A percentile compares a stretch with the other conserved stretches of the same genome.
Conservation (phyloP, 2,113 vertebrate species). For the Myrmecobius fasciatus region DNA sequence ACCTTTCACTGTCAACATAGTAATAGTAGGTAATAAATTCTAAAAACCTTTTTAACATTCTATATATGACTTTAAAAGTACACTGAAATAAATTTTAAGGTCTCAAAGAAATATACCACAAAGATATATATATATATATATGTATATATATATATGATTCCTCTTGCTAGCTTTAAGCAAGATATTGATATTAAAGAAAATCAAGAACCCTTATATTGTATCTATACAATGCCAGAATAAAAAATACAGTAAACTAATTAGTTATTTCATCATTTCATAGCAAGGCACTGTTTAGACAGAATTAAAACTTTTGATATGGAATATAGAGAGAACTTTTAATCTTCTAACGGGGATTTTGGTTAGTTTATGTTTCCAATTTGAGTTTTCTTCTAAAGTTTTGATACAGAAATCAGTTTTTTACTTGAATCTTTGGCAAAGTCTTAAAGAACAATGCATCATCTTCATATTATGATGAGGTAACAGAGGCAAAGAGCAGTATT, state of each 20-base stretch:
- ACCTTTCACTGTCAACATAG: conserved; percentile 1
- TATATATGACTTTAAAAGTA: not conserved
- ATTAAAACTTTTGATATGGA: not conserved
- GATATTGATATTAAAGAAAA: not conserved
- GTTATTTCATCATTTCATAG: not conserved
- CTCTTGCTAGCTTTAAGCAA: not conserved
- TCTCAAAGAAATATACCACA: not conserved
- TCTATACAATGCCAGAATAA: not conserved
- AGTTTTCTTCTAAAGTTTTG: not conserved
- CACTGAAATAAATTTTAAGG: not conserved
- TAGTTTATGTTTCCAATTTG: not conserved
- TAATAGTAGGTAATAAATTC: conserved; percentile 14
- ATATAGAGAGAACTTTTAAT: not conserved
- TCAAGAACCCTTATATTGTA: not conserved
- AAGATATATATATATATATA: too few relatives aligned
- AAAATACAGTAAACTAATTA: not conserved
- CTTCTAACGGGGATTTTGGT: not conserved
- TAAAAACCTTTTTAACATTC: not conserved
- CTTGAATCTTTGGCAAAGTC: not conserved
- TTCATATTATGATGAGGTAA: not conserved
- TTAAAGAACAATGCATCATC: not conserved
- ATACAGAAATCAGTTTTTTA: not conserved
- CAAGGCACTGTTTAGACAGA: not conserved
- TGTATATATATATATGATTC: not conserved
- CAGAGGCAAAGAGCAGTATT: not conserved